A percentile compares a stretch with the other conserved stretches of the same genome.
Conservation (phyloP, 1,140 invertebrate genomes). For the Sinonovacula constricta region DNA sequence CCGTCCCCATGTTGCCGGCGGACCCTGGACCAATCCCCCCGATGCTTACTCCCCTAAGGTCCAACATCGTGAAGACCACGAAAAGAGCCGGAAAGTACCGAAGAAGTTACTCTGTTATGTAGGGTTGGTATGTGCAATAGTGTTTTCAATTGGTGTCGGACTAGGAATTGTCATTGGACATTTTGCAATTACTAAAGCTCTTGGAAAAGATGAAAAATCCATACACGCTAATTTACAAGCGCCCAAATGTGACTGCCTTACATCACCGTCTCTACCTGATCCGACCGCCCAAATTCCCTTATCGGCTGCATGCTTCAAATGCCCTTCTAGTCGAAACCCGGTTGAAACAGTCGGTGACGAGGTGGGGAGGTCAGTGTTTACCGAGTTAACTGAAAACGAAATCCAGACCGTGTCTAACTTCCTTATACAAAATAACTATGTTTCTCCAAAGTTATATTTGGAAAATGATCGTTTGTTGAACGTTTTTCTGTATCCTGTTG, state of each 20-base stretch:
- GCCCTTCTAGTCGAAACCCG: conserved; percentile 7
- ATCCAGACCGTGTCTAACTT: not conserved
- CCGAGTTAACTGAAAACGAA: conserved; percentile 24
- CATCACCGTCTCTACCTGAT: not conserved
- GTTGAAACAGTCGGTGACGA: not conserved
- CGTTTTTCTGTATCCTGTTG: conserved; percentile 8
- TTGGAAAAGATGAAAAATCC: no score
- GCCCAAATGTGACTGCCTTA: no score
- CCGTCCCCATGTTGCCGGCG: no score
- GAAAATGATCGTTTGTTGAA: not conserved
- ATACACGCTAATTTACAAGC: no score
- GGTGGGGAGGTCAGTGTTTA: conserved; percentile 8
- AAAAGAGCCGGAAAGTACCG: not conserved
- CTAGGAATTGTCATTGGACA: conserved; percentile 21
- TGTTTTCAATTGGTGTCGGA: conserved; percentile 10
- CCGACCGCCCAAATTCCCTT: not conserved
- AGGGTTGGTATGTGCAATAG: not conserved
- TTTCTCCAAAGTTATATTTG: not conserved
- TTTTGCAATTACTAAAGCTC: not conserved
- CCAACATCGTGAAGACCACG: not conserved
- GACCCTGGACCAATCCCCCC: not conserved
- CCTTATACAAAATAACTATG: not conserved
- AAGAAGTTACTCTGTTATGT: not conserved
- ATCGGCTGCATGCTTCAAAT: not conserved
- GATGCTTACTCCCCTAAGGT: not conserved